A percentile compares a stretch with the other conserved stretches of the same genome.
Evolutionary conservation across 2,113 vertebrate species (phyloP).

Genomic region (Cochlearius cochlearius): DNA sequence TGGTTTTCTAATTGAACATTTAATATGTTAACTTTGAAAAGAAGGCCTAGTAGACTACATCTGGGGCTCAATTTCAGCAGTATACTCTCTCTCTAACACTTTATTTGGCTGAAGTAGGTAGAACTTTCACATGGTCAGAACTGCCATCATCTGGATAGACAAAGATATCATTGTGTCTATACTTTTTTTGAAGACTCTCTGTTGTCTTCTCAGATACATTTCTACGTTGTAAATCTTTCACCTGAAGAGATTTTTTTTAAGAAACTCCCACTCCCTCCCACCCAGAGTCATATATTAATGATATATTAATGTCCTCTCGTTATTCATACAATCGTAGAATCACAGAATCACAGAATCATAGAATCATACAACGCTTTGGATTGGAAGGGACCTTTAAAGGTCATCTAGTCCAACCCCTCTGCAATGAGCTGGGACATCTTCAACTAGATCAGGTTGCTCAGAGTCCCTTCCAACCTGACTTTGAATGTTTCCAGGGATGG

Average conservation of each 20-base stretch:
- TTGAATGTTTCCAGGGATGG: neutral
- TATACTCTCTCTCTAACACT: neutral
- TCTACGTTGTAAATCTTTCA: neutral
- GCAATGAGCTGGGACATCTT: neutral
- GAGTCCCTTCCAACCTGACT: rapidly evolving
- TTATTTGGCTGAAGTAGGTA: neutral
- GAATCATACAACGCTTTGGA: neutral
- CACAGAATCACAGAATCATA: neutral
- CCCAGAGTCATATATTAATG: neutral
- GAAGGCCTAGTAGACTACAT: neutral
- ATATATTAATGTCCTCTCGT: neutral
- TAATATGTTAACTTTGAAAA: neutral
- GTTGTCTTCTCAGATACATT: neutral
- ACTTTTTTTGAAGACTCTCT: neutral
- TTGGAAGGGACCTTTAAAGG: neutral
- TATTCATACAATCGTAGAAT: neutral
- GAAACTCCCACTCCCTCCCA: neutral
- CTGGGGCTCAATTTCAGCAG: neutral
- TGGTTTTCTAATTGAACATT: neutral
- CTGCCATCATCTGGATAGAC: neutral
- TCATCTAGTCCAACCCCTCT: rapidly evolving
- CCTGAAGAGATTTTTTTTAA: neutral
- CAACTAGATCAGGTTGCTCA: neutral
- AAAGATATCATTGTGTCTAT: neutral
- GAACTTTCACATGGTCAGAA: neutral